Percentiles rank a stretch among this genome's conserved stretches.
Conservation (phyloP, 2,113 vertebrate genomes). For the Paramormyrops kingsleyae region DNA sequence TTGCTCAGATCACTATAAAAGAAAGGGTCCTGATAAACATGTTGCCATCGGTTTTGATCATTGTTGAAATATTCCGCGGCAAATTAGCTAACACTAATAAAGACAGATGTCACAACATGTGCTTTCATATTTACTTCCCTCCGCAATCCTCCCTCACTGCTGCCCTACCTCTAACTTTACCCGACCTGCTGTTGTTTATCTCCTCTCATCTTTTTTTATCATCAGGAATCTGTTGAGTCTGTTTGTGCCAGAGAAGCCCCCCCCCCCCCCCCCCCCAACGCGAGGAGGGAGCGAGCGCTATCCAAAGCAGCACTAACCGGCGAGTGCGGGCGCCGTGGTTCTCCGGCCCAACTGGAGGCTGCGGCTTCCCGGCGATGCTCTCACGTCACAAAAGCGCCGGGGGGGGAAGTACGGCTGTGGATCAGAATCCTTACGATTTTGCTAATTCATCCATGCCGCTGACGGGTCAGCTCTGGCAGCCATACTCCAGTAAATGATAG, state of each 20-base stretch:
- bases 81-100: slow-evolving; percentile 71
- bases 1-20: slow-evolving; percentile 9
- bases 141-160: slow-evolving; percentile 47
- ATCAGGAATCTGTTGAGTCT: slow-evolving; percentile 41
- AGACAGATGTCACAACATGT: slow-evolving; percentile 74
- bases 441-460: background rate
- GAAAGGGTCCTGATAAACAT: slow-evolving; percentile 35
- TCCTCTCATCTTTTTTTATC: slow-evolving; percentile 58
- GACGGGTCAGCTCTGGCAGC: background rate
- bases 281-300: background rate
- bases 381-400: background rate
- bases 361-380: background rate
- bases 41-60: slow-evolving; percentile 59
- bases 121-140: slow-evolving; percentile 53
- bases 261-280: slow-evolving; percentile 10
- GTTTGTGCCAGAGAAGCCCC: slow-evolving; percentile 33
- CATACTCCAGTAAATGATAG: too few species aligned
- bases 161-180: slow-evolving; percentile 56
- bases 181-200: slow-evolving; percentile 68
- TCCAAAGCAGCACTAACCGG: background rate
- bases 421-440: background rate
- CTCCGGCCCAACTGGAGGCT: background rate
- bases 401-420: background rate
- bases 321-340: background rate
- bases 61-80: slow-evolving; percentile 62